Evolutionary conservation across 1,140 invertebrate genomes (phyloP).

Genomic region (Galleria mellonella): DNA sequence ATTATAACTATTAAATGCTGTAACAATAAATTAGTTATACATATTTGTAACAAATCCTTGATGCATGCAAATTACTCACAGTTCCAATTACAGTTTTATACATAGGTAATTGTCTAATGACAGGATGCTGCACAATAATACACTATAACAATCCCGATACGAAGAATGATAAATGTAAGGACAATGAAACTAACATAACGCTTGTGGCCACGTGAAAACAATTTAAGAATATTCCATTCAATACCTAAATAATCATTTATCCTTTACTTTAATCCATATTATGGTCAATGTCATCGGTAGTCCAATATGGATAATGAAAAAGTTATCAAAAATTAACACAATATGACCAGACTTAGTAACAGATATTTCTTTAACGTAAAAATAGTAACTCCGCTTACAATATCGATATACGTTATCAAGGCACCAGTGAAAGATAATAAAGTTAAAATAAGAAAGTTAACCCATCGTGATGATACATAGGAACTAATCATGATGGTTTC

Average conservation of each 20-base stretch:
- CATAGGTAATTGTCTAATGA: conserved; percentile 1
- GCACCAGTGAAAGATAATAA: too few relatives aligned
- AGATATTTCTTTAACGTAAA: too few relatives aligned
- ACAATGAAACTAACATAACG: conserved; percentile 12
- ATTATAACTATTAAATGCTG: conserved; percentile 30
- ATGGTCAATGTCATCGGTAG: not conserved
- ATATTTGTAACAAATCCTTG: conserved; percentile 2
- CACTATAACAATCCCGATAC: conserved; percentile 1
- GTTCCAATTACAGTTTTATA: not conserved
- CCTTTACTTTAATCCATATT: conserved; percentile 16
- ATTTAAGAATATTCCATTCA: conserved; percentile 32
- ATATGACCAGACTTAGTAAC: too few relatives aligned
- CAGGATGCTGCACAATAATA: conserved; percentile 10
- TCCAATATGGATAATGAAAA: too few relatives aligned
- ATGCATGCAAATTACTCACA: not conserved
- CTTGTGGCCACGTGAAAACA: conserved; percentile 25
- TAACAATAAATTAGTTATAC: conserved; percentile 11
- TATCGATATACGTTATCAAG: too few relatives aligned
- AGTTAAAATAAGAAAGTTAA: too few relatives aligned
- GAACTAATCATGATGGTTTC: too few relatives aligned
- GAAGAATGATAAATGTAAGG: conserved; percentile 9
- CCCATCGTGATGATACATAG: too few relatives aligned
- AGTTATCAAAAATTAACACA: too few relatives aligned
- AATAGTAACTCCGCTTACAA: too few relatives aligned
- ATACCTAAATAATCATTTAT: conserved; percentile 52